Conservation (phyloP, 2,113 vertebrate species). For the Hyperopisus bebe region DNA sequence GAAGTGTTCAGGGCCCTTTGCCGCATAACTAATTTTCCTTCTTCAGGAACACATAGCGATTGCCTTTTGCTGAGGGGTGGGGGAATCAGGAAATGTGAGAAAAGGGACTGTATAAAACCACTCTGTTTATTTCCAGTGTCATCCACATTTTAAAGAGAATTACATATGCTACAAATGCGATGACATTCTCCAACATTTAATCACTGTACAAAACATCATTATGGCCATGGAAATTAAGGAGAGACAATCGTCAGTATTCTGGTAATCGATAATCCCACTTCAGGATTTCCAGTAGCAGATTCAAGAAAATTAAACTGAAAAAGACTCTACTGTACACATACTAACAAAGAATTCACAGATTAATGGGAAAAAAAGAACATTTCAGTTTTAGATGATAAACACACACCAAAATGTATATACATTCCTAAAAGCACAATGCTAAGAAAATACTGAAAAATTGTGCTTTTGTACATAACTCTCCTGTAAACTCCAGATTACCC, state of each 20-base stretch:
- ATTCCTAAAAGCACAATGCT: neutral
- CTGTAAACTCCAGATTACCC: neutral
- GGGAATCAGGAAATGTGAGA: neutral
- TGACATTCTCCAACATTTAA: neutral
- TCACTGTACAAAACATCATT: neutral
- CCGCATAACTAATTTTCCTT: constrained; percentile 10
- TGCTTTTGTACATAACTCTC: neutral
- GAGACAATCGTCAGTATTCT: neutral
- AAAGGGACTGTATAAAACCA: neutral
- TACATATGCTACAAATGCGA: neutral
- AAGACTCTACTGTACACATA: neutral
- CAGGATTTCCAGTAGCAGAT: neutral
- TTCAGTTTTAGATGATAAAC: neutral
- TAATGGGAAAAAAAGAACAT: neutral
- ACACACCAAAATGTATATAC: neutral
- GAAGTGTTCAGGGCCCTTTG: neutral
- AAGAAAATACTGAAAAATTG: neutral
- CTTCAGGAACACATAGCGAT: neutral
- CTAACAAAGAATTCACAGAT: neutral
- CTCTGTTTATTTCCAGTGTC: constrained; percentile 6
- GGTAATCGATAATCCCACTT: neutral
- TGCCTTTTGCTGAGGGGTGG: neutral
- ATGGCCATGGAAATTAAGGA: neutral
- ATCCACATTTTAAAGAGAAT: neutral
- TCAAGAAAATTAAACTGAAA: neutral